A percentile compares a stretch with the other conserved stretches of the same genome.
These are phyloP conservation scores for Gallinago stenura DNA, from an alignment of 2,797 vertebrate species.

Conservation along the genomic window DNA sequence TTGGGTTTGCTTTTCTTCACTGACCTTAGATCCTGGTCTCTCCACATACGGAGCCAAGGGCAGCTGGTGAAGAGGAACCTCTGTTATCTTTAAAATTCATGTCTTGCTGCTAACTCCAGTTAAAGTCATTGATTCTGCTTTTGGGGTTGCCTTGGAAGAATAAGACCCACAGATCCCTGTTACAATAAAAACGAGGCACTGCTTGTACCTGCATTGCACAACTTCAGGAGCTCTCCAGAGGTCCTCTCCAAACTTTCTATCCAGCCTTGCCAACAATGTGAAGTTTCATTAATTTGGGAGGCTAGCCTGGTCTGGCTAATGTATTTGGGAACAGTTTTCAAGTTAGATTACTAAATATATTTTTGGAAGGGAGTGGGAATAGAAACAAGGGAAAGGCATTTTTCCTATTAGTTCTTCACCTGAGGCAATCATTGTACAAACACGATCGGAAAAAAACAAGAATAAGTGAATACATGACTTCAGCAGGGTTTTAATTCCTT, in stretches of 20 bases:
- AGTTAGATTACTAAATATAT: conserved; percentile 5
- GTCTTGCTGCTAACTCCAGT: neutral
- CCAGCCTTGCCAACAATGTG: neutral
- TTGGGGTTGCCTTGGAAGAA: neutral
- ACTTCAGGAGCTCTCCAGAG: neutral
- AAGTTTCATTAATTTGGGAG: neutral
- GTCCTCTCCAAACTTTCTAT: neutral
- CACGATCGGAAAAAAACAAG: neutral
- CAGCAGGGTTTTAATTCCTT: conserved; percentile 30
- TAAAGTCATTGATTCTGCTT: neutral
- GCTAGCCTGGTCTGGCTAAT: neutral
- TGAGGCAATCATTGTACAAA: conserved; percentile 8
- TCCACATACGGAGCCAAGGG: neutral
- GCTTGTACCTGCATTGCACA: neutral
- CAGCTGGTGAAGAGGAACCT: neutral
- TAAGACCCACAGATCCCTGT: neutral
- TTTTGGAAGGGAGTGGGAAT: conserved; percentile 38
- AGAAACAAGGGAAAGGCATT: conserved; percentile 11
- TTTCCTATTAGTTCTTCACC: conserved; percentile 42
- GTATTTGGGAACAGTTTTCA: neutral
- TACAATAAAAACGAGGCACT: neutral
- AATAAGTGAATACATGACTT: conserved; percentile 31
- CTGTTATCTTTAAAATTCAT: neutral
- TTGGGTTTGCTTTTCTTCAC: neutral
- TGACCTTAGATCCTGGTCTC: neutral